Percentiles rank a stretch among this genome's conserved stretches.
Conservation (phyloP, 2,888 invertebrate species). For the Alloscopus bannaensis region DNA sequence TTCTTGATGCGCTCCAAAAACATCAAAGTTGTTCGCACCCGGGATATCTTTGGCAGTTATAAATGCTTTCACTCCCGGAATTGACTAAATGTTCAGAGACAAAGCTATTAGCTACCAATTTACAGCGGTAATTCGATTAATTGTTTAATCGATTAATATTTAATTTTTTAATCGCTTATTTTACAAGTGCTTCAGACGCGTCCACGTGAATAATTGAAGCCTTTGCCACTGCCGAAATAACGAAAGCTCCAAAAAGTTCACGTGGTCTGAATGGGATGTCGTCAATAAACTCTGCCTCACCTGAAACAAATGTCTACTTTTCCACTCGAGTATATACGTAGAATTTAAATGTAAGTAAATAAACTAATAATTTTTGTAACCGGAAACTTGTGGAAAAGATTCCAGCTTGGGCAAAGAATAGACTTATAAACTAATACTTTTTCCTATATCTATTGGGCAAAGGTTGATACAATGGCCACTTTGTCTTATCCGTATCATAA, state of each 20-base stretch:
- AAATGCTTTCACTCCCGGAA: constrained; percentile 82
- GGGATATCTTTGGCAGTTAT: constrained; percentile 83
- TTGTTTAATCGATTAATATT: too few species aligned
- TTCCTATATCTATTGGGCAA: too few species aligned
- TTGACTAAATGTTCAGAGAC: constrained; percentile 76
- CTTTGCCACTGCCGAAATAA: constrained; percentile 75
- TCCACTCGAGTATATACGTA: neutral
- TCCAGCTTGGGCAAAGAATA: constrained; percentile 87
- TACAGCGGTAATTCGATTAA: too few species aligned
- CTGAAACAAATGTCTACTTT: constrained; percentile 74
- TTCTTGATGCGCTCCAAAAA: constrained; percentile 31
- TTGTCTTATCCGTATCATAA: constrained; percentile 82
- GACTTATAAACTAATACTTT: too few species aligned
- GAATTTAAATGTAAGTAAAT: neutral
- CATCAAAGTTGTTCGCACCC: constrained; percentile 79
- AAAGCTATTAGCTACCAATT: too few species aligned
- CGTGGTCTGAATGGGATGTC: constrained; percentile 71
- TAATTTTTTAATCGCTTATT: constrained; percentile 10
- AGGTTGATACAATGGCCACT: constrained; percentile 86
- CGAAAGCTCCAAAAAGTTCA: constrained; percentile 75
- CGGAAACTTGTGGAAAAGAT: constrained; percentile 80
- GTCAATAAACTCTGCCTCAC: constrained; percentile 86
- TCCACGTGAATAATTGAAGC: constrained; percentile 75
- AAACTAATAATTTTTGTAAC: constrained; percentile 72
- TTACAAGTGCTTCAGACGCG: constrained; percentile 75